Evolutionary conservation across 2,113 vertebrate genomes (phyloP).

Genomic region (Actenoides hombroni): DNA sequence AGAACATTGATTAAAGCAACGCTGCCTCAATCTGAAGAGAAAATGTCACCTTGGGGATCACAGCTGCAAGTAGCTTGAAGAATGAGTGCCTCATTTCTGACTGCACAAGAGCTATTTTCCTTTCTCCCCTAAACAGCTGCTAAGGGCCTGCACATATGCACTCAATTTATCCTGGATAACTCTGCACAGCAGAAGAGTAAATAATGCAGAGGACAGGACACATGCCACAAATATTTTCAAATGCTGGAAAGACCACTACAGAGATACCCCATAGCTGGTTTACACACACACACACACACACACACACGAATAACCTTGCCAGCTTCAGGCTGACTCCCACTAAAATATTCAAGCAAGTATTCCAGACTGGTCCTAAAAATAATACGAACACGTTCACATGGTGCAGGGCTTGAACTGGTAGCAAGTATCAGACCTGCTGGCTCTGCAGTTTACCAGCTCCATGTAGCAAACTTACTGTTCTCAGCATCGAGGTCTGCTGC

Average conservation of each 20-base stretch:
- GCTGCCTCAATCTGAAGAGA: background rate
- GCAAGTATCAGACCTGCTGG: background rate
- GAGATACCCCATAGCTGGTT: background rate
- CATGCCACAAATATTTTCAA: background rate
- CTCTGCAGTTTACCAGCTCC: background rate
- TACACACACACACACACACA: background rate
- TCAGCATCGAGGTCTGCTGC: background rate
- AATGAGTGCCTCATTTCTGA: background rate
- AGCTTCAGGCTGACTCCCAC: background rate
- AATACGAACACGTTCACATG: background rate
- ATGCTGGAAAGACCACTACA: background rate
- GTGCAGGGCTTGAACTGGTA: background rate
- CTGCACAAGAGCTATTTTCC: background rate
- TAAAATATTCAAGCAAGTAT: constrained; percentile 4
- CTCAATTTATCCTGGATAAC: background rate
- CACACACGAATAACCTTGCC: background rate
- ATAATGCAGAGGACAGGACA: background rate
- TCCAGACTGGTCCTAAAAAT: constrained; percentile 36
- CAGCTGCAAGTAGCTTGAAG: background rate
- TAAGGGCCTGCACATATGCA: background rate
- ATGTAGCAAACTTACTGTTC: background rate
- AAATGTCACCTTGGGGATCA: background rate
- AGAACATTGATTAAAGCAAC: background rate
- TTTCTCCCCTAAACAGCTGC: background rate
- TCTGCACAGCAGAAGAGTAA: background rate